Percentiles rank a stretch among this genome's conserved stretches.
Conservation (phyloP, 2,888 invertebrate genomes). For the Eilema depressum region DNA sequence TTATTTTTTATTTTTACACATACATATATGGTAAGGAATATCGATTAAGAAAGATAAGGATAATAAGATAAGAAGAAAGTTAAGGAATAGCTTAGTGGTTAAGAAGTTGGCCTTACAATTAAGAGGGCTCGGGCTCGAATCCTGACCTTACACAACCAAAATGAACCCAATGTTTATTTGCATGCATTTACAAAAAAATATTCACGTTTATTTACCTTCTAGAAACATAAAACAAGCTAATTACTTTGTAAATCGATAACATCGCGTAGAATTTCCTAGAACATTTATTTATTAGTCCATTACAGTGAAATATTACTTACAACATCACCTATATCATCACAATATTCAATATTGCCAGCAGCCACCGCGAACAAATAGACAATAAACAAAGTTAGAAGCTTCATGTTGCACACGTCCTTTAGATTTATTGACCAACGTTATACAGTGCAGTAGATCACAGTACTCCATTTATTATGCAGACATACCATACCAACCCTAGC, state of each 20-base stretch:
- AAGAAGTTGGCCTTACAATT: too few species aligned
- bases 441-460: conserved; percentile 32
- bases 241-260: not conserved
- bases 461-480: conserved; percentile 44
- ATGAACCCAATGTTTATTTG: too few species aligned
- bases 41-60: too few species aligned
- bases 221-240: too few species aligned
- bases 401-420: conserved; percentile 39
- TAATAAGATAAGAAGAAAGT: too few species aligned
- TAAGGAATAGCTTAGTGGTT: not conserved
- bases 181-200: too few species aligned
- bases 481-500: conserved; percentile 38
- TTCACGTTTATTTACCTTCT: too few species aligned
- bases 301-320: conserved; percentile 16
- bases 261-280: not conserved
- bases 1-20: too few species aligned
- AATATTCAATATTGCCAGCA: conserved; percentile 32
- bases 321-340: conserved; percentile 33
- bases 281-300: not conserved
- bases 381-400: conserved; percentile 34
- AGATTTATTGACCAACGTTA: conserved; percentile 44
- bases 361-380: conserved; percentile 35
- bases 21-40: too few species aligned
- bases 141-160: too few species aligned
- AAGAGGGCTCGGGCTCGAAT: too few species aligned